These are phyloP conservation scores for Potorous gilbertii DNA, from an alignment of 2,797 vertebrate species.

Conservation along the genomic window DNA sequence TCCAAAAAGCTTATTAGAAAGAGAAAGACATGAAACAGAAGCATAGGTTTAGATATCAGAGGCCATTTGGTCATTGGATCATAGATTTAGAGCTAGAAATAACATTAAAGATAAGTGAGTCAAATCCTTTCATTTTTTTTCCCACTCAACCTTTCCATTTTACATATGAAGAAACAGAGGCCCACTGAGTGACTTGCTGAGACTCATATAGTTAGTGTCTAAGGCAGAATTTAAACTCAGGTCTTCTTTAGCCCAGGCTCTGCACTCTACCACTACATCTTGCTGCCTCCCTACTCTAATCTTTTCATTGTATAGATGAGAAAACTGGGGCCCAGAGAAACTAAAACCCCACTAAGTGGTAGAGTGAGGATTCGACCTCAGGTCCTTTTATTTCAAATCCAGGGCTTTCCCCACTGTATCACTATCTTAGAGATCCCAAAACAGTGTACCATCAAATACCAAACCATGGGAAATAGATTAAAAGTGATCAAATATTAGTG, in stretches of 20 bases:
- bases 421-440: background rate
- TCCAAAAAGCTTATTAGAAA: background rate
- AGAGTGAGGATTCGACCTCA: background rate
- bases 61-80: background rate
- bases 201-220: background rate
- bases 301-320: background rate
- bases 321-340: background rate
- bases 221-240: background rate
- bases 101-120: background rate
- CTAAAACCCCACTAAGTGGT: background rate
- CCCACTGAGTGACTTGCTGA: background rate
- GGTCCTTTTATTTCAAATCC: background rate
- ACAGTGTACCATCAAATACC: background rate
- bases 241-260: background rate
- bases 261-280: background rate
- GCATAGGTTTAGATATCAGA: background rate
- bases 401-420: background rate
- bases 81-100: background rate
- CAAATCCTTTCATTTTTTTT: background rate
- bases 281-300: background rate
- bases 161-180: background rate
- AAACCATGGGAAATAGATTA: too few relatives aligned
- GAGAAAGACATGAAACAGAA: background rate
- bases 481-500: rapidly evolving
- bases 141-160: background rate